Conservation (phyloP, 2,797 vertebrate genomes). For the Lates japonicus region DNA sequence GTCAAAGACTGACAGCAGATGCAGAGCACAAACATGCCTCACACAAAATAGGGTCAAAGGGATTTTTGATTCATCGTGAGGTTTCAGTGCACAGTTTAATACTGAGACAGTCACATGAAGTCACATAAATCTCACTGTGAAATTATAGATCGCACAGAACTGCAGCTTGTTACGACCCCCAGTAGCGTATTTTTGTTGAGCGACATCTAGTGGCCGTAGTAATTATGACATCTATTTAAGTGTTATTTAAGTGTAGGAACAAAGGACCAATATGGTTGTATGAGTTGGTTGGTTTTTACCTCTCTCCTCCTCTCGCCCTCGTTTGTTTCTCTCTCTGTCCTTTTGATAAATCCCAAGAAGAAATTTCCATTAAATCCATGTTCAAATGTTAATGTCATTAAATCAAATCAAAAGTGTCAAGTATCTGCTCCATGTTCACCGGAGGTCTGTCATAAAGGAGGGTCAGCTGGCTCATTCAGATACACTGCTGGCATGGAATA, state of each 20-base stretch:
- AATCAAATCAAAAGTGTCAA: not conserved
- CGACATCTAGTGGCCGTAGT: too few relatives aligned
- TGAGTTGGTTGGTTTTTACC: not conserved
- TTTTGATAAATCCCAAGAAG: not conserved
- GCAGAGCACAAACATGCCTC: not conserved
- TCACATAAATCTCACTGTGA: not conserved
- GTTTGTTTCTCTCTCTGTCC: not conserved
- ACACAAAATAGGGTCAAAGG: not conserved
- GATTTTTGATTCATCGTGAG: constrained; percentile 3
- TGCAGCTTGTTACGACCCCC: too few relatives aligned
- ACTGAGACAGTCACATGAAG: constrained; percentile 8
- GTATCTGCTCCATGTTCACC: not conserved
- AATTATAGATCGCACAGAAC: not conserved
- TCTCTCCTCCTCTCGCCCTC: not conserved
- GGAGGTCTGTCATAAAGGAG: not conserved
- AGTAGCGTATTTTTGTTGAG: too few relatives aligned
- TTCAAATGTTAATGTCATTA: not conserved
- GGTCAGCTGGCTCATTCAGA: not conserved
- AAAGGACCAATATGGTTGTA: too few relatives aligned
- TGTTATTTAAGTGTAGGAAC: too few relatives aligned
- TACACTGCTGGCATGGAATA: not conserved
- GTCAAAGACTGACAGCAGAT: not conserved
- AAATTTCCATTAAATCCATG: too few relatives aligned
- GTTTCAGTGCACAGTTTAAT: constrained; percentile 17
- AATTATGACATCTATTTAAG: too few relatives aligned